These are phyloP conservation scores for Nomada ferruginata DNA, from an alignment of 2,888 invertebrate genomes.

Conservation along the genomic window DNA sequence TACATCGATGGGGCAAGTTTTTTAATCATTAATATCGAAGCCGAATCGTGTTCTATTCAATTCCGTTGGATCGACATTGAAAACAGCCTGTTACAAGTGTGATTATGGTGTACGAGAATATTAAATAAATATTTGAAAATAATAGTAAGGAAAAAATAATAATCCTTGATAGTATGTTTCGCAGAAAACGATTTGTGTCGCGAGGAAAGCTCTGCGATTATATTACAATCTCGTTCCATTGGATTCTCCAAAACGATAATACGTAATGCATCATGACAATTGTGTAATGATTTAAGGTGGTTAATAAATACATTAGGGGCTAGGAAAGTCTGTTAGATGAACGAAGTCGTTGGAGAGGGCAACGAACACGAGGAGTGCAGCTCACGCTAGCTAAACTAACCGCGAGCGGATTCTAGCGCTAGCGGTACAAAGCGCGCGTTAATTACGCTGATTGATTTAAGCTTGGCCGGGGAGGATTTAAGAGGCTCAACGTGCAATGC, in stretches of 20 bases:
- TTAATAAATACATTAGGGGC: too few species aligned
- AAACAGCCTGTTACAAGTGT: background rate
- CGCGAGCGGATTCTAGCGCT: slow-evolving; percentile 74
- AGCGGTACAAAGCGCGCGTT: slow-evolving; percentile 79
- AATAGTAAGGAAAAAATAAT: too few species aligned
- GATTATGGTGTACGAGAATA: too few species aligned
- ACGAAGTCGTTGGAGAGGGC: background rate
- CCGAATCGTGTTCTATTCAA: background rate
- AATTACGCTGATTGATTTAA: slow-evolving; percentile 82
- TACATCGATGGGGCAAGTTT: background rate
- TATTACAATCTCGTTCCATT: too few species aligned
- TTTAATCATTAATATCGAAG: background rate
- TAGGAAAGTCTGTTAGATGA: too few species aligned
- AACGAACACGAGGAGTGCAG: slow-evolving; percentile 27
- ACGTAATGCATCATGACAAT: too few species aligned
- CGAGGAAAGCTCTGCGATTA: too few species aligned
- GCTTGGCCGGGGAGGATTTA: slow-evolving; percentile 75
- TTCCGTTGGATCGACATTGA: background rate
- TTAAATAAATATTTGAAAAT: too few species aligned
- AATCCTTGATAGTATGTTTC: too few species aligned
- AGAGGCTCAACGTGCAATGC: slow-evolving; percentile 72
- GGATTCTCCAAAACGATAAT: too few species aligned
- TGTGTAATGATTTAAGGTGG: too few species aligned
- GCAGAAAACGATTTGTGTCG: too few species aligned
- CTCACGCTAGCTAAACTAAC: slow-evolving; percentile 27